Conservation (phyloP, 1,140 invertebrate genomes). For the Ruditapes philippinarum region DNA sequence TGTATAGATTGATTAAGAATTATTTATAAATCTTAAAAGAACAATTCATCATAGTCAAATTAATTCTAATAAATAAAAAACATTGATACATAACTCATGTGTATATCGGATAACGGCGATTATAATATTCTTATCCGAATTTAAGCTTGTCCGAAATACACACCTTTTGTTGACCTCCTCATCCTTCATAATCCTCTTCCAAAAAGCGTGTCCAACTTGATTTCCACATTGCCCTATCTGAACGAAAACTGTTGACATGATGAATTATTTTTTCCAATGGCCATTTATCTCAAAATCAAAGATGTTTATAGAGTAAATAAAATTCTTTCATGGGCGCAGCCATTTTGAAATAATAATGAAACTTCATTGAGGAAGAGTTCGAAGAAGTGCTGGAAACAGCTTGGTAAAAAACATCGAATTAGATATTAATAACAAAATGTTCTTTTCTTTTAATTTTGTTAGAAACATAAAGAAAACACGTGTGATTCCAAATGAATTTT, state of each 20-base stretch:
- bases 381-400: not conserved
- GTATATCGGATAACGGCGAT: too few species aligned
- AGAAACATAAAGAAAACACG: not conserved
- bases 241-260: slow-evolving; percentile 80
- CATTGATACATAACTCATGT: too few species aligned
- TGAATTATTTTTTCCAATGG: not conserved
- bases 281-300: not conserved
- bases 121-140: slow-evolving; percentile 31
- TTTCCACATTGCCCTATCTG: slow-evolving; percentile 84
- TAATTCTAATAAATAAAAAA: too few species aligned
- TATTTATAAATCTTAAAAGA: too few species aligned
- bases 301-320: not conserved
- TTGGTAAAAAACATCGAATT: not conserved
- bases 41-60: too few species aligned
- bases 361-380: not conserved
- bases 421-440: not conserved
- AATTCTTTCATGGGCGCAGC: slow-evolving; percentile 24
- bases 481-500: not conserved
- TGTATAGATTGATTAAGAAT: too few species aligned
- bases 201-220: slow-evolving; percentile 80
- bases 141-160: not conserved
- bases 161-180: slow-evolving; percentile 71
- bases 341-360: slow-evolving; percentile 12
- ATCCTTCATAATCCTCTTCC: slow-evolving; percentile 75
- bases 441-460: not conserved